Conservation (phyloP, 2,888 invertebrate genomes). For the Acronicta aceris region DNA sequence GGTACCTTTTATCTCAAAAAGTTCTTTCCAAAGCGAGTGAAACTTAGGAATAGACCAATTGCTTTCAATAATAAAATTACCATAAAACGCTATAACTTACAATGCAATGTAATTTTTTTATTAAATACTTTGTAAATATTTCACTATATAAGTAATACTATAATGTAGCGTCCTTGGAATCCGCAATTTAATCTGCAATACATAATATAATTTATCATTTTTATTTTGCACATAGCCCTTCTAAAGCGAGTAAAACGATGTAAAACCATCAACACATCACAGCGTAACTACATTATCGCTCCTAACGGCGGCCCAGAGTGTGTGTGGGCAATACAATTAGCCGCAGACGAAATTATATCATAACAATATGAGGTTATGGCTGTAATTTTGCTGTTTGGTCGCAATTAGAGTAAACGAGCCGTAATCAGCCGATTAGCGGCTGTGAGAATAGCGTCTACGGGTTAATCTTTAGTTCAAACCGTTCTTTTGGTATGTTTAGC, state of each 20-base stretch:
- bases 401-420: conserved; percentile 46
- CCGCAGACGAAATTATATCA: conserved; percentile 25
- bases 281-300: background rate
- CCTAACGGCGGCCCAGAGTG: background rate
- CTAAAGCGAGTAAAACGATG: background rate
- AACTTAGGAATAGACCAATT: no score
- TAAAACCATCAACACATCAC: conserved; percentile 6
- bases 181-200: background rate
- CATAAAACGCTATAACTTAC: no score
- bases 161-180: no score
- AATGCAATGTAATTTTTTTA: no score
- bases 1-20: no score
- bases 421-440: conserved; percentile 25
- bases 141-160: no score
- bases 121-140: no score
- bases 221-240: background rate
- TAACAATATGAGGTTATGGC: conserved; percentile 38
- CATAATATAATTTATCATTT: no score
- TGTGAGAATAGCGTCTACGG: conserved; percentile 9
- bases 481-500: background rate
- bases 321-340: conserved; percentile 30
- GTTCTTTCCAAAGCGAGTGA: no score
- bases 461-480: background rate
- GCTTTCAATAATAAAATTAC: no score
- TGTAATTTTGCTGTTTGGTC: conserved; percentile 17